Evolutionary conservation across 2,888 invertebrate genomes (phyloP).

Genomic region (Micoletzkya japonica): DNA sequence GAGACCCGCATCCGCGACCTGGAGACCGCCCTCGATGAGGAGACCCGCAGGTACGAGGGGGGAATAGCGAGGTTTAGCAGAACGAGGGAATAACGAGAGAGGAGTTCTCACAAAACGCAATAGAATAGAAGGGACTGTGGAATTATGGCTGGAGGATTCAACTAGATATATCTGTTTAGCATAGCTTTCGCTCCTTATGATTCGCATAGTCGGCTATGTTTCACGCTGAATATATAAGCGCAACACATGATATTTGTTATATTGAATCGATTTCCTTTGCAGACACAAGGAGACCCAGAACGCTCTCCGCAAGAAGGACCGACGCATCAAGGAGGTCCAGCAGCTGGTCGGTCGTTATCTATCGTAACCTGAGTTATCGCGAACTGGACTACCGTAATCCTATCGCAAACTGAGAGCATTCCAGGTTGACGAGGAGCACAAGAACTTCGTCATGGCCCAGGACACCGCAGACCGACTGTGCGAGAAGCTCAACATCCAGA

Average conservation of each 20-base stretch:
- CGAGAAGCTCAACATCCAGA: conserved; percentile 86
- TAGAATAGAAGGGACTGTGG: neutral
- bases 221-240: too few species aligned
- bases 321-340: conserved; percentile 90
- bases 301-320: conserved; percentile 96
- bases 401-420: neutral
- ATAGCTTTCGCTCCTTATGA: too few species aligned
- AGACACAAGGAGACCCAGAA: conserved; percentile 95
- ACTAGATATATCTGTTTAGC: too few species aligned
- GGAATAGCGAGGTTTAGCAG: neutral
- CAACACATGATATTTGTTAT: neutral
- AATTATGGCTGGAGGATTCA: too few species aligned
- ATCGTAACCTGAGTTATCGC: neutral
- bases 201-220: too few species aligned
- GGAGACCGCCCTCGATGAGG: conserved; percentile 91
- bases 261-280: conserved; percentile 2
- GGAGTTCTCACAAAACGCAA: too few species aligned
- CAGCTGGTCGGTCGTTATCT: conserved; percentile 71
- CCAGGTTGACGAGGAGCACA: conserved; percentile 86
- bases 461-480: conserved; percentile 72
- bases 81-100: neutral
- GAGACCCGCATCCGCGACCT: conserved; percentile 90
- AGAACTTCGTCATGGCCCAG: conserved; percentile 87
- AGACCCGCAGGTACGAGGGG: conserved; percentile 74
- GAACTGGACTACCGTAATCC: neutral